Evolutionary conservation across 2,888 invertebrate genomes (phyloP).

Genomic region (Macrophya alboannulata): DNA sequence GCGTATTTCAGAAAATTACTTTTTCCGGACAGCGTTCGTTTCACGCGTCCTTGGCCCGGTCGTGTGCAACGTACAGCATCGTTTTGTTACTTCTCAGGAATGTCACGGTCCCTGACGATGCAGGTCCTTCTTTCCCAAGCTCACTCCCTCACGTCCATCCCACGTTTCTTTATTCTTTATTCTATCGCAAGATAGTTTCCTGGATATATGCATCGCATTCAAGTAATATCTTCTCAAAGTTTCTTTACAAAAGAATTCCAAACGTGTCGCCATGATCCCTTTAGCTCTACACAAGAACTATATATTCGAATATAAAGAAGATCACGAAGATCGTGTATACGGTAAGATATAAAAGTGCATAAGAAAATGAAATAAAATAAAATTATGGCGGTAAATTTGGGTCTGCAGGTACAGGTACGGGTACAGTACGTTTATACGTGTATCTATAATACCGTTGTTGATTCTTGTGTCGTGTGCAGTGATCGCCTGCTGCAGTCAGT

Average conservation of each 20-base stretch:
- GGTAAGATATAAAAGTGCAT: neutral
- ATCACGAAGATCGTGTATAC: neutral
- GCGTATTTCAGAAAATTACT: neutral
- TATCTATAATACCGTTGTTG: neutral
- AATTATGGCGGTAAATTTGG: too few relatives aligned
- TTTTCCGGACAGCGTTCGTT: neutral
- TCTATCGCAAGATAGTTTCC: neutral
- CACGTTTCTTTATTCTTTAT: neutral
- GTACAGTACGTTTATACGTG: neutral
- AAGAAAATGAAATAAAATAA: too few relatives aligned
- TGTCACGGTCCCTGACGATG: constrained; percentile 7
- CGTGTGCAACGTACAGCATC: neutral
- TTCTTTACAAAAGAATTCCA: constrained; percentile 16
- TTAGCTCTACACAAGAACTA: neutral
- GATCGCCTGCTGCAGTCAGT: neutral
- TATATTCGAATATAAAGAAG: too few relatives aligned
- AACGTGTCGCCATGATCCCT: neutral
- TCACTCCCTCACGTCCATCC: neutral
- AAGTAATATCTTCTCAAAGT: neutral
- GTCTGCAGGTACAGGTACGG: neutral
- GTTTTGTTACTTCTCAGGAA: neutral
- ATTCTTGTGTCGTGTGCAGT: neutral
- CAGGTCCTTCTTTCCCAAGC: neutral
- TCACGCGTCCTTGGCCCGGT: constrained; percentile 22
- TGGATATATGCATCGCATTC: neutral